These are phyloP conservation scores for Lycodopsis pacificus DNA, from an alignment of 2,797 vertebrate species.

Conservation along the genomic window DNA sequence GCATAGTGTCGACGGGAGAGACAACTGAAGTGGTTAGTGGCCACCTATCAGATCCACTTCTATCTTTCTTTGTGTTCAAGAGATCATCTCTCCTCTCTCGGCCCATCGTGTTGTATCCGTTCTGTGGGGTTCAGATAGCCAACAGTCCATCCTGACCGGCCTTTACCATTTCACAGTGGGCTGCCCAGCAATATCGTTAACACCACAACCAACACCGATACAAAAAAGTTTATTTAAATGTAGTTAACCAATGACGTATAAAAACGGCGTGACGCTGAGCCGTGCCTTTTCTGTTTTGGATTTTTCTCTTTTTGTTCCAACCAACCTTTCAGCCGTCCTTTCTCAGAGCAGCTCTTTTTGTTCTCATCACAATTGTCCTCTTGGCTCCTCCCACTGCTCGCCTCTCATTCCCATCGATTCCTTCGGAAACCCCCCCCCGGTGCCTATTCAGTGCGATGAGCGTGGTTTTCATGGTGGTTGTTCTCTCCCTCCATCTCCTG, in stretches of 20 bases:
- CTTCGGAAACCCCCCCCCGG: background rate
- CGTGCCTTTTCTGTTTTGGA: slow-evolving; percentile 28
- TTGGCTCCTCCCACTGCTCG: slow-evolving; percentile 6
- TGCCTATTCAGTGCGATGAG: slow-evolving; percentile 77
- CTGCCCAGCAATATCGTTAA: slow-evolving; percentile 48
- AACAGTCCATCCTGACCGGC: slow-evolving; percentile 25
- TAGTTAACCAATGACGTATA: slow-evolving; percentile 45
- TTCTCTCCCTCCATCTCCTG: slow-evolving; percentile 82
- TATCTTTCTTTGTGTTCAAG: slow-evolving; percentile 24
- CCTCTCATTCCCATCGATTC: background rate
- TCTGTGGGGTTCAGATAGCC: slow-evolving; percentile 15
- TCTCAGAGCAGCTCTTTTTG: slow-evolving; percentile 16
- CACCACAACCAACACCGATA: slow-evolving; percentile 64
- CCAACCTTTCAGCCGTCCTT: slow-evolving; percentile 20
- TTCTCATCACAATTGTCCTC: slow-evolving; percentile 30
- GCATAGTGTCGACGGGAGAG: slow-evolving; percentile 64
- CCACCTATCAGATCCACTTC: background rate
- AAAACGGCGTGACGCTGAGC: slow-evolving; percentile 35
- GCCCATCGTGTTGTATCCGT: slow-evolving; percentile 3
- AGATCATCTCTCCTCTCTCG: slow-evolving; percentile 8
- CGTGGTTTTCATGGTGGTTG: slow-evolving; percentile 73
- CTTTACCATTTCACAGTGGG: slow-evolving; percentile 46
- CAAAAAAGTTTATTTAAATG: slow-evolving; percentile 44
- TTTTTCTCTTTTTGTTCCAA: slow-evolving; percentile 20
- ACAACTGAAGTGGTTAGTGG: slow-evolving; percentile 17